Base-by-base conservation (phyloP, 2,113 vertebrate genomes). In the Willisornis vidua region DNA sequence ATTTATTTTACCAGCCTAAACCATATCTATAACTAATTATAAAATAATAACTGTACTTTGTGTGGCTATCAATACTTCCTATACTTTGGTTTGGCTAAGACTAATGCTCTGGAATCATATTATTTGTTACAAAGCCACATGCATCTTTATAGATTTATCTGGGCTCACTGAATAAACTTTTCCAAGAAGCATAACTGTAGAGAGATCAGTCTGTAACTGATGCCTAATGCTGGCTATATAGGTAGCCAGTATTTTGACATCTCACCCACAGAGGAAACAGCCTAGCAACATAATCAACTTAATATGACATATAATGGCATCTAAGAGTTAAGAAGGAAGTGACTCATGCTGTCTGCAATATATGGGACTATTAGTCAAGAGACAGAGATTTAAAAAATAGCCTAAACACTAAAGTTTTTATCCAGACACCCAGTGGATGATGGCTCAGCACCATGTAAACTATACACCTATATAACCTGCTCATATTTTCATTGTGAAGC, bases 261-360 rank as follows among this genome's bases (percentile, higher is more conserved):
- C 68, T 92, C 39, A 74, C 65, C 39, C 89, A 70, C 46, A 67
- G 59, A 90, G 82, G 85, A 97, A 94, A 94, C 15, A 93, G 79
- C 61, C 43, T 71, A 92, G 85, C 94, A 96, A 92, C 59, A 31
- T 94, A 97, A 96, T 61, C 55, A 89, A 77, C 41, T 86, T 96
- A 93, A 78, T 77, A 81, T 16, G 65, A 71, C 77, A 77, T n/a
- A 81, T 68, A 90, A 9, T 52, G 68, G 59, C 63, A 33, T 81
- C 76, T 39, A 55, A 55, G 75, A 93, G 84, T 66, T 76, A 87
- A 79, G 18, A 92, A 43, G 92, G 92, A 90, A 95, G 73, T 97
- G 96, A 97, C 63, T 95, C 92, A 95, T 52, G 46, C 72, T 94
- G 39, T 81, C 90, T 92, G 84, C 51, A 89, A 63, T 88, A 95